A percentile compares a stretch with the other conserved stretches of the same genome.
phyloP scores from a whole-genome alignment of 2,113 vertebrate genomes.

The Girardinichthys multiradiatus region DNA sequence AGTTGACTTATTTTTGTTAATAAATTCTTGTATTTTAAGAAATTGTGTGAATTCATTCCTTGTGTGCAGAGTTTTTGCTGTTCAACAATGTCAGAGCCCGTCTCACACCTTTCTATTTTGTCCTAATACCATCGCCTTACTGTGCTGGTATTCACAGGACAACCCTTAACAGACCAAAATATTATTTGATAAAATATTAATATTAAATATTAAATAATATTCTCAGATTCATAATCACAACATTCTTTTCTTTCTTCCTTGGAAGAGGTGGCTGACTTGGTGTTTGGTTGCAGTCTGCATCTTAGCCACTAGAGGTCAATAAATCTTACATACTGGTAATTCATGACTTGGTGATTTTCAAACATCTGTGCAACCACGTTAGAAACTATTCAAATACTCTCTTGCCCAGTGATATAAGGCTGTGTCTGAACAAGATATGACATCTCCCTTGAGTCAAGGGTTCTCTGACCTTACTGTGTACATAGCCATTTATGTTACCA shows the following conservation, averaged over 20 bases:
- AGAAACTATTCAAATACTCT: constrained; percentile 22
- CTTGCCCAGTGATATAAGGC: constrained; percentile 22
- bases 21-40: too few species aligned
- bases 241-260: not conserved
- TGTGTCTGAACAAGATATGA: constrained; percentile 41
- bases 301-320: not conserved
- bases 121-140: too few species aligned
- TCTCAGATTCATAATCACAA: too few species aligned
- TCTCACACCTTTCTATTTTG: too few species aligned
- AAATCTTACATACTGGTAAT: not conserved
- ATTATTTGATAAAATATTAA: too few species aligned
- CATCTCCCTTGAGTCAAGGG: constrained; percentile 49
- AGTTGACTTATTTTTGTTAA: too few species aligned
- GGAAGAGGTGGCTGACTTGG: constrained; percentile 1
- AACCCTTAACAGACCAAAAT: too few species aligned
- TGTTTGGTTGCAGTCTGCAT: constrained; percentile 11
- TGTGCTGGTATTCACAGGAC: too few species aligned
- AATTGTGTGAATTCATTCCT: too few species aligned
- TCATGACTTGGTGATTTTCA: constrained; percentile 11
- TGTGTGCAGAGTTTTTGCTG: too few species aligned
- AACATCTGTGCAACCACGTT: constrained; percentile 28
- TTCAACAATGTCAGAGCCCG: too few species aligned
- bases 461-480: constrained; percentile 59
- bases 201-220: too few species aligned
- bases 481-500: constrained; percentile 60